These are phyloP conservation scores for Synergus itoensis DNA, from an alignment of 2,888 invertebrate genomes.

Conservation along the genomic window DNA sequence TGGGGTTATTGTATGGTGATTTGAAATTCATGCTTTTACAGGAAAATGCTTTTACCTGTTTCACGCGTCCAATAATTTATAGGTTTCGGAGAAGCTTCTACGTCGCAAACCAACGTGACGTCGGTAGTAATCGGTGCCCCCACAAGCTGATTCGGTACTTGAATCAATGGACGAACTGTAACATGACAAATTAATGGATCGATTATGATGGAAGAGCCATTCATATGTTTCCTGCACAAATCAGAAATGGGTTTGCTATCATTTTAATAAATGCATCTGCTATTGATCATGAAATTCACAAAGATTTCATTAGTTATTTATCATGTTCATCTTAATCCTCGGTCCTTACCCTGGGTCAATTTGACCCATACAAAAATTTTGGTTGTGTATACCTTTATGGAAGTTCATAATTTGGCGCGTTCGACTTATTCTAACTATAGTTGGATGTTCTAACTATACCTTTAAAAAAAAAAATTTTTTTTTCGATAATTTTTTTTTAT, in stretches of 20 bases:
- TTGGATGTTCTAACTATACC: too few species aligned
- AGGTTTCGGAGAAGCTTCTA: constrained; percentile 95
- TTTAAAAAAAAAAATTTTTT: too few species aligned
- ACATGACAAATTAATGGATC: constrained; percentile 57
- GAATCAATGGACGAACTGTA: constrained; percentile 94
- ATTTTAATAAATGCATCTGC: background rate
- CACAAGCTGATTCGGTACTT: constrained; percentile 95
- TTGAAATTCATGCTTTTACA: constrained; percentile 2
- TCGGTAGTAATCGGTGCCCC: constrained; percentile 92
- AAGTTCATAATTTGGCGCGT: too few species aligned
- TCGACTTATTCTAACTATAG: too few species aligned
- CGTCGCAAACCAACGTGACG: constrained; percentile 91
- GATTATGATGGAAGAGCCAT: constrained; percentile 29
- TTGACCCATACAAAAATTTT: too few species aligned
- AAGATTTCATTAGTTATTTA: too few species aligned
- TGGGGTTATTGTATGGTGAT: background rate
- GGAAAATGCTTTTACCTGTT: constrained; percentile 81
- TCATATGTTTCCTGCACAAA: background rate
- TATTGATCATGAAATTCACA: background rate
- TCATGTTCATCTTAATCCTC: too few species aligned
- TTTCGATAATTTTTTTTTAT: too few species aligned
- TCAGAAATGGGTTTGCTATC: background rate
- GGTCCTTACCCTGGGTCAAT: too few species aligned
- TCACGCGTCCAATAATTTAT: constrained; percentile 97
- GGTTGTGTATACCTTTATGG: too few species aligned